phyloP scores from a whole-genome alignment of 1,140 invertebrate species.

The Lysiphlebus fabarum region DNA sequence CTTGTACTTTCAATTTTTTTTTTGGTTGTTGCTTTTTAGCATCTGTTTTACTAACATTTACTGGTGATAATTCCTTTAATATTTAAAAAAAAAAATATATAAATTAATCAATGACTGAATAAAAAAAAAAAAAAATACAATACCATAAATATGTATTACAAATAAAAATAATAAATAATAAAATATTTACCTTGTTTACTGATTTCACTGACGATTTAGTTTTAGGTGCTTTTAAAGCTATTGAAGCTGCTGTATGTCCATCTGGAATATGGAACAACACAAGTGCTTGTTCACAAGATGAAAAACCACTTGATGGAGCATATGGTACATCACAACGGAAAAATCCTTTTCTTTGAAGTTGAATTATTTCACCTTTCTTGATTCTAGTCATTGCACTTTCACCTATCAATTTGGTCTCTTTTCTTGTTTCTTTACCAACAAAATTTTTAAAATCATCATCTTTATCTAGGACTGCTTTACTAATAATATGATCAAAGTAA shows the following conservation, averaged over 20 bases:
- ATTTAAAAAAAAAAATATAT: conserved; percentile 52
- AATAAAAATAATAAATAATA: background rate
- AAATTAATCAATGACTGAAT: too few species aligned
- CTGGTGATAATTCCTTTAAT: conserved; percentile 62
- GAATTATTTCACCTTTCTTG: conserved; percentile 93
- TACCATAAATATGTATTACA: conserved; percentile 1
- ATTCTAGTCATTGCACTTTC: conserved; percentile 80
- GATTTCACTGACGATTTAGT: conserved; percentile 33
- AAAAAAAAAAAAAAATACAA: too few species aligned
- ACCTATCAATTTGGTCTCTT: conserved; percentile 81
- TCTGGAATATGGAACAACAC: conserved; percentile 91
- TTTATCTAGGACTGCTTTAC: conserved; percentile 86
- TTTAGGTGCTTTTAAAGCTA: conserved; percentile 17
- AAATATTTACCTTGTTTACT: conserved; percentile 19
- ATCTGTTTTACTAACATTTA: conserved; percentile 66
- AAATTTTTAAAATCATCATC: conserved; percentile 97
- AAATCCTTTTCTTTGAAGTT: conserved; percentile 92
- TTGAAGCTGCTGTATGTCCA: conserved; percentile 68
- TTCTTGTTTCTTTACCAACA: conserved; percentile 82
- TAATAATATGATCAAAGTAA: conserved; percentile 96
- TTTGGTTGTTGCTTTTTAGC: conserved; percentile 55
- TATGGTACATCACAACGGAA: conserved; percentile 86
- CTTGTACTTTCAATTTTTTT: conserved; percentile 21
- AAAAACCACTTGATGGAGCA: conserved; percentile 62
- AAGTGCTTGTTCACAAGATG: conserved; percentile 69